phyloP scores from a whole-genome alignment of 2,888 invertebrate species.

The Caenorhabditis angaria region DNA sequence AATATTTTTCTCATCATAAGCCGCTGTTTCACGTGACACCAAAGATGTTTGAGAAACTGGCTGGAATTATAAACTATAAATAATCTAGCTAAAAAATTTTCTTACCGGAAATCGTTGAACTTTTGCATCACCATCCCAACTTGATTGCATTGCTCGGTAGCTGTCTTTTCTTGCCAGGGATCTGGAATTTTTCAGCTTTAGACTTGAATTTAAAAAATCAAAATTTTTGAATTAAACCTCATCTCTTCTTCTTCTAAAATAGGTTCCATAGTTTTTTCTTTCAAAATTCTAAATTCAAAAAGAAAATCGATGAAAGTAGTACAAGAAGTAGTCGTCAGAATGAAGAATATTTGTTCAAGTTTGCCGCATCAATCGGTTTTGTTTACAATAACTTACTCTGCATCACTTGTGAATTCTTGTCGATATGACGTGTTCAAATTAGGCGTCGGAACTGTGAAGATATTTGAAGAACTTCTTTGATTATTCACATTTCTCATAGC shows the following conservation, averaged over 20 bases:
- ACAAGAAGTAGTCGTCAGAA: not conserved
- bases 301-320: not conserved
- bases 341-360: not conserved
- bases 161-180: constrained; percentile 68
- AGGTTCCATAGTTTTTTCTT: constrained; percentile 19
- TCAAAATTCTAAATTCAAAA: not conserved
- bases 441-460: constrained; percentile 46
- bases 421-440: constrained; percentile 36
- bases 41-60: constrained; percentile 56
- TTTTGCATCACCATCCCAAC: constrained; percentile 54
- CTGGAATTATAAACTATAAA: constrained; percentile 20
- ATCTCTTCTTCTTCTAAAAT: constrained; percentile 25
- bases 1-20: constrained; percentile 15
- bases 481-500: constrained; percentile 19
- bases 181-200: constrained; percentile 48
- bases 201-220: not conserved
- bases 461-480: constrained; percentile 24
- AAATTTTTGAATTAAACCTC: not conserved
- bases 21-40: constrained; percentile 42
- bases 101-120: constrained; percentile 21
- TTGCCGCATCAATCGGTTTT: not conserved
- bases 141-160: constrained; percentile 68
- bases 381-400: constrained; percentile 37
- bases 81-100: not conserved
- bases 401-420: constrained; percentile 39